A percentile compares a stretch with the other conserved stretches of the same genome.
Conservation (phyloP, 2,113 vertebrate species). For the Serinus canaria region DNA sequence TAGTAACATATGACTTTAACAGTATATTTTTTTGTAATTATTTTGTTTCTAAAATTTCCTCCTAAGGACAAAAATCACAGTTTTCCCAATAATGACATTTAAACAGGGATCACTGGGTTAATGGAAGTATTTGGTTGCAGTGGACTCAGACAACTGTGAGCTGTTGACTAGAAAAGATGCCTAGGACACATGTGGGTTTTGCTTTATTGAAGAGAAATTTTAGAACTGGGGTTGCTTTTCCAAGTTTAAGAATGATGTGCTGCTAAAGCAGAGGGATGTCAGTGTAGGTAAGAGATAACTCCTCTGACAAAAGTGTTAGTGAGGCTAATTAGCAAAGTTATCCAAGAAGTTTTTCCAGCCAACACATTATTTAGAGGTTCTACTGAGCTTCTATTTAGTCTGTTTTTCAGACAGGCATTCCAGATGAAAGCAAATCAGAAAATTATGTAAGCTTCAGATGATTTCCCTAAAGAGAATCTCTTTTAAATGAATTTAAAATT, state of each 20-base stretch:
- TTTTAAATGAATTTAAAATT: neutral
- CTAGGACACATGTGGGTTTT: neutral
- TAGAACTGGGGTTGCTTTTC: neutral
- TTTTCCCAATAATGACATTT: neutral
- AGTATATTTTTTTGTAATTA: neutral
- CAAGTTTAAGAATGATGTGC: neutral
- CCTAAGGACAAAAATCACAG: neutral
- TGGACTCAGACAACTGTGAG: neutral
- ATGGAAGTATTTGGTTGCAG: neutral
- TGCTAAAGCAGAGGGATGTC: neutral
- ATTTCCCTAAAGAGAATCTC: neutral
- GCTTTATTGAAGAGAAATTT: neutral
- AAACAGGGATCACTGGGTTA: neutral
- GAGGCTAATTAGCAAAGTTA: neutral
- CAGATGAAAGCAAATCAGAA: neutral
- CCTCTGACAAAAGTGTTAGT: neutral
- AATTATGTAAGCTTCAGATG: neutral
- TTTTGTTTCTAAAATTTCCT: neutral
- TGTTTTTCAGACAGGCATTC: neutral
- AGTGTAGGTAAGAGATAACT: neutral
- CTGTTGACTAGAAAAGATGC: neutral
- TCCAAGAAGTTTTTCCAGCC: neutral
- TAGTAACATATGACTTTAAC: neutral
- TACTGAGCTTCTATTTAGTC: neutral
- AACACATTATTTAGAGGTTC: neutral